A percentile compares a stretch with the other conserved stretches of the same genome.
Evolutionary conservation across 2,113 vertebrate species (phyloP).

Genomic region (Eolophus roseicapilla): DNA sequence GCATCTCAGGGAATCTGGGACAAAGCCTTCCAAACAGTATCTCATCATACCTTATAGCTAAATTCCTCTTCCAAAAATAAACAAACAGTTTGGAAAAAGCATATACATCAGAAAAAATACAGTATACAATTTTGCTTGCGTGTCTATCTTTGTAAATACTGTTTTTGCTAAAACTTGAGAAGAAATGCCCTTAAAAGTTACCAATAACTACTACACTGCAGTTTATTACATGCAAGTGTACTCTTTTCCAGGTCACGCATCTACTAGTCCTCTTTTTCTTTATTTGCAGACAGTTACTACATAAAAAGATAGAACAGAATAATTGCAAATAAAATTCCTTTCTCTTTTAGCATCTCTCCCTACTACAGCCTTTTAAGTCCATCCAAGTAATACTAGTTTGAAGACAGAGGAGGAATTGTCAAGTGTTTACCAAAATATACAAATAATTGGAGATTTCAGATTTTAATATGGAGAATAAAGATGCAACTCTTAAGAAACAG

Average conservation of each 20-base stretch:
- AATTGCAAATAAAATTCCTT: background rate
- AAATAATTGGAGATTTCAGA: background rate
- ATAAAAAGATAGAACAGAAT: background rate
- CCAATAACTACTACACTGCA: background rate
- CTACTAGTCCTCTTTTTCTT: background rate
- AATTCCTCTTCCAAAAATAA: background rate
- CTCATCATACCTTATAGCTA: background rate
- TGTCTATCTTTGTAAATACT: background rate
- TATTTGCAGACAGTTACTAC: background rate
- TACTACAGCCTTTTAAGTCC: background rate
- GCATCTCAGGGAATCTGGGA: background rate
- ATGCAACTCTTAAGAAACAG: background rate
- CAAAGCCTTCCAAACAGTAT: background rate
- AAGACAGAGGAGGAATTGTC: background rate
- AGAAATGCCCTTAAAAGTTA: background rate
- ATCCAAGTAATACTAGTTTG: background rate
- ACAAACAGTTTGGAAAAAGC: background rate
- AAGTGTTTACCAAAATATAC: background rate
- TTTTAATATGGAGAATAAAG: background rate
- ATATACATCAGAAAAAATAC: background rate
- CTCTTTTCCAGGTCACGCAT: accelerated
- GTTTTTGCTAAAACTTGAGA: background rate
- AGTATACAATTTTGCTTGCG: background rate
- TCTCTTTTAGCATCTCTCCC: background rate
- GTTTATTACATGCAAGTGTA: background rate